phyloP scores from a whole-genome alignment of 2,797 vertebrate species.

The Fistularia tabacaria region DNA sequence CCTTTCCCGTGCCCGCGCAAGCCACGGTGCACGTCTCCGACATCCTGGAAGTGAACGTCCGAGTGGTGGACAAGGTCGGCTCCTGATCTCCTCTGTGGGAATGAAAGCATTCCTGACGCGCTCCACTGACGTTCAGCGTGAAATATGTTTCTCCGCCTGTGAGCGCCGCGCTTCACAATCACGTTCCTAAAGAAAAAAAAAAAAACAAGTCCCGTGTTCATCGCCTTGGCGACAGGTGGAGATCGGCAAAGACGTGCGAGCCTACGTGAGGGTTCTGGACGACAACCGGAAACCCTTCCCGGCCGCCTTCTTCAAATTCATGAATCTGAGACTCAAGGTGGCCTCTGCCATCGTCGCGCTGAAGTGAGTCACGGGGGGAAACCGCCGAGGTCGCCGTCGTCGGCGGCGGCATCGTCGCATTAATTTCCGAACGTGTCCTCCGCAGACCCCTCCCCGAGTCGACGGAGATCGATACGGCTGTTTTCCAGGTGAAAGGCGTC shows the following conservation, averaged over 20 bases:
- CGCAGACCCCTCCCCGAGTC: slow-evolving; percentile 79
- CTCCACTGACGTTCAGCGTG: slow-evolving; percentile 4
- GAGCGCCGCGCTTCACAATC: slow-evolving; percentile 1
- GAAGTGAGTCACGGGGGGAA: slow-evolving; percentile 76
- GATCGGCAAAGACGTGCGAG: slow-evolving; percentile 89
- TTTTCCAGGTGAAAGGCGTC: slow-evolving; percentile 82
- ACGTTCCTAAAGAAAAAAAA: slow-evolving; percentile 9
- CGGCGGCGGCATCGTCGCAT: not conserved
- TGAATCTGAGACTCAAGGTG: slow-evolving; percentile 87
- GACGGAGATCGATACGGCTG: slow-evolving; percentile 80
- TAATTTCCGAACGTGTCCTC: slow-evolving; percentile 8
- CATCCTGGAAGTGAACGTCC: slow-evolving; percentile 87
- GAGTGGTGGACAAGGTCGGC: slow-evolving; percentile 95
- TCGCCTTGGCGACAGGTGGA: slow-evolving; percentile 83
- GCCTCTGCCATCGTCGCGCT: slow-evolving; percentile 85
- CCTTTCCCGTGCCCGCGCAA: slow-evolving; percentile 70
- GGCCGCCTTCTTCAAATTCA: slow-evolving; percentile 83
- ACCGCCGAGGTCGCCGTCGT: too few species aligned
- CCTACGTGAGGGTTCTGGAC: slow-evolving; percentile 88
- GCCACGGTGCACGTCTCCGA: slow-evolving; percentile 83
- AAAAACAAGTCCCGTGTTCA: slow-evolving; percentile 22
- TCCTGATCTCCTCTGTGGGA: slow-evolving; percentile 2
- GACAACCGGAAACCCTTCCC: slow-evolving; percentile 87
- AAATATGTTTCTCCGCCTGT: slow-evolving; percentile 12
- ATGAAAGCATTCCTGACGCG: slow-evolving; percentile 22